These are phyloP conservation scores for Netelia fuscicornis DNA, from an alignment of 2,888 invertebrate genomes.

Conservation along the genomic window DNA sequence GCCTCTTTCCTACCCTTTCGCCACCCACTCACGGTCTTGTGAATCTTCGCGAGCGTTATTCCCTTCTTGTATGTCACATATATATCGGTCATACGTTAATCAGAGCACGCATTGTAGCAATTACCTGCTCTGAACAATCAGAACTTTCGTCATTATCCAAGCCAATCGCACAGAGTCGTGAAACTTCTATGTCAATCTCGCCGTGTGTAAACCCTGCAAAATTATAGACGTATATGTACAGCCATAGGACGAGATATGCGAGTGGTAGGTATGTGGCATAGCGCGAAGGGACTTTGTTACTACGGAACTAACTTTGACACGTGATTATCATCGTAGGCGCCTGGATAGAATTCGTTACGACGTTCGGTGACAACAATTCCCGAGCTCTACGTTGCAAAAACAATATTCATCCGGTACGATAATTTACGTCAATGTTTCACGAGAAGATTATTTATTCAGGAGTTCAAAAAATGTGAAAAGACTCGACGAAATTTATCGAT, in stretches of 20 bases:
- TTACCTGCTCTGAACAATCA: conserved; percentile 38
- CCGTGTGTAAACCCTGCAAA: conserved; percentile 5
- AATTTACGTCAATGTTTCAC: too few relatives aligned
- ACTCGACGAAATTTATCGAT: too few relatives aligned
- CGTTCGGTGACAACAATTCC: too few relatives aligned
- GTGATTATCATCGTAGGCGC: background rate
- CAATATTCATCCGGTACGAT: too few relatives aligned
- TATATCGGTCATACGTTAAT: background rate
- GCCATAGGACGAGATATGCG: background rate
- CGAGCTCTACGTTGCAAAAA: too few relatives aligned
- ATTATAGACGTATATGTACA: background rate
- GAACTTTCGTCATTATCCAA: conserved; percentile 66
- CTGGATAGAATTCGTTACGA: too few relatives aligned
- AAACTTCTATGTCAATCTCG: conserved; percentile 13
- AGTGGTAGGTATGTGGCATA: background rate
- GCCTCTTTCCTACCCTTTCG: conserved; percentile 4
- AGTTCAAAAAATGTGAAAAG: too few relatives aligned
- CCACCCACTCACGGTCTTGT: background rate
- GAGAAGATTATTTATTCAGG: too few relatives aligned
- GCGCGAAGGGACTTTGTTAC: background rate
- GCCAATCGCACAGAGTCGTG: conserved; percentile 36
- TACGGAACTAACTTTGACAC: background rate
- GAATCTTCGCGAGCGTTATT: conserved; percentile 20
- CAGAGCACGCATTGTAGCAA: conserved; percentile 37
- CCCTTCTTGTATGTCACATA: conserved; percentile 8